Evolutionary conservation across 92 coral and sea anemone genomes (phyloP).

Genomic region (Paramuricea clavata): DNA sequence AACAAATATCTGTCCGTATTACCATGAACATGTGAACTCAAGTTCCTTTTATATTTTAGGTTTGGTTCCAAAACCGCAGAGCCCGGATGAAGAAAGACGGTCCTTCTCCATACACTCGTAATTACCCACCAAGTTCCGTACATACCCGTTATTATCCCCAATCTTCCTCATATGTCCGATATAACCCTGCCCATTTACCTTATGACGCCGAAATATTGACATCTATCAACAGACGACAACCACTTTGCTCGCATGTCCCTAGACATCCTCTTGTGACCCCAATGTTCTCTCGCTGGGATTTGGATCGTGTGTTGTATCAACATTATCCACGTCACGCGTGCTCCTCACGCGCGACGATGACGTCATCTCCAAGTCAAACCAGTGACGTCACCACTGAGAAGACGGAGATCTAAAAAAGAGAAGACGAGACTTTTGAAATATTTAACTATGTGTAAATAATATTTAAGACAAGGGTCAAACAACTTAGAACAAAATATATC

Average conservation of each 20-base stretch:
- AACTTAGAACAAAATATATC: too few relatives aligned
- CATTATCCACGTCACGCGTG: conserved; percentile 3
- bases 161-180: conserved; percentile 6
- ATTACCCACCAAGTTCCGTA: background rate
- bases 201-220: background rate
- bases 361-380: background rate
- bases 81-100: conserved; percentile 89
- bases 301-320: conserved; percentile 15
- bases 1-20: too few relatives aligned
- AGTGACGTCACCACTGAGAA: background rate
- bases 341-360: background rate
- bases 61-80: conserved; percentile 98
- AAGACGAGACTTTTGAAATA: background rate
- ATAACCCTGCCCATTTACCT: conserved; percentile 22
- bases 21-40: too few relatives aligned
- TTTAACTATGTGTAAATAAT: background rate
- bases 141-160: background rate
- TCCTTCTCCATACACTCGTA: background rate
- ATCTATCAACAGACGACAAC: background rate
- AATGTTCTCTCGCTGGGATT: conserved; percentile 23
- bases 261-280: conserved; percentile 16
- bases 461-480: too few relatives aligned
- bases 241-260: background rate
- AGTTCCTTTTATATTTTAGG: too few relatives aligned
- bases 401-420: background rate